These are phyloP conservation scores for Meloe dianella DNA, from an alignment of 2,888 invertebrate genomes.

Conservation along the genomic window DNA sequence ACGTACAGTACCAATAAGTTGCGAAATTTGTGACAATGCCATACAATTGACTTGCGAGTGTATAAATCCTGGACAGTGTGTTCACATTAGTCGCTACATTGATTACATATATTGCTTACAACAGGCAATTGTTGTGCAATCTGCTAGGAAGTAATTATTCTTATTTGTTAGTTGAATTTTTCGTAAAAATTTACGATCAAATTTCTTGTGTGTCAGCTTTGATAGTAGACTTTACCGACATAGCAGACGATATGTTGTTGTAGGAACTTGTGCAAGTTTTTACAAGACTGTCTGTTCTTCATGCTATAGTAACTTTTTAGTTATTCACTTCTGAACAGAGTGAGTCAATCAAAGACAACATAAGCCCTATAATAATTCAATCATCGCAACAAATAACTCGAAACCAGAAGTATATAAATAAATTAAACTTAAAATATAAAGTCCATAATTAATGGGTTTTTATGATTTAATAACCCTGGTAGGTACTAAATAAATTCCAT, in stretches of 20 bases:
- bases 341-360: conserved; percentile 11
- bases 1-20: conserved; percentile 39
- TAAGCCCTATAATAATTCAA: conserved; percentile 26
- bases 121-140: conserved; percentile 42
- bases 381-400: conserved; percentile 28
- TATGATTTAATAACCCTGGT: conserved; percentile 55
- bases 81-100: conserved; percentile 58
- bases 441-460: conserved; percentile 51
- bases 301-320: too few species aligned
- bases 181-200: background rate
- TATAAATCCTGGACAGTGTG: conserved; percentile 57
- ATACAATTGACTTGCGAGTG: conserved; percentile 57
- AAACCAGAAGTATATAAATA: conserved; percentile 38
- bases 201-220: background rate
- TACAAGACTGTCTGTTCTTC: background rate
- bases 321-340: background rate
- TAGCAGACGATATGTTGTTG: background rate
- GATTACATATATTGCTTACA: conserved; percentile 57
- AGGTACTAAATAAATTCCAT: conserved; percentile 50
- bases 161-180: background rate
- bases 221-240: background rate
- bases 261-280: background rate
- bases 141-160: conserved; percentile 43
- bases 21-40: conserved; percentile 45
- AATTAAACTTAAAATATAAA: conserved; percentile 51